Evolutionary conservation across 2,797 vertebrate species (phyloP), one percentile per base, ranked within the genome.

Genomic region (Anabacerthia variegaticeps): DNA sequence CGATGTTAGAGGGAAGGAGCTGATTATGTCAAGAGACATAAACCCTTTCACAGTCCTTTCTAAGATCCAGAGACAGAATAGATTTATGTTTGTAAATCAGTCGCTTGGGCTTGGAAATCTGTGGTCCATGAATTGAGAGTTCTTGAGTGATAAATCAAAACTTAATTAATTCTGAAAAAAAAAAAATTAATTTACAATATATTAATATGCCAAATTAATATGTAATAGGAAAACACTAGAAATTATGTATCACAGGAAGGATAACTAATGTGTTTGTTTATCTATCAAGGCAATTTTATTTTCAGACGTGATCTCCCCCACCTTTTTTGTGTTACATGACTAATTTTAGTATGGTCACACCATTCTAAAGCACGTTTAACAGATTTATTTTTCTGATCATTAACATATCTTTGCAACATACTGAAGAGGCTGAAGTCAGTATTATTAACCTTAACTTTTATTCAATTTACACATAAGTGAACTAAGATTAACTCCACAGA

Each of bases 361-460:
- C 9, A 69, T 80, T 85, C 39, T 87, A 56, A 78, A 85, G 41
- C 27, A 61, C 20, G 12, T 82, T 87, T 76, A 79, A 80, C 28
- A 91, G 26, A 65, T 62, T 74, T 66, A 30, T 78, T 93, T 95
- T 88, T 83, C 37, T 78, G 30, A 81, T 89, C 43, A 26, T 78
- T 83, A 37, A 34, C 22, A 9, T 32, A 15, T 73, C 36, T 94
- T 89, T 77, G 54, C 58, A 91, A 77, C 46, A 44, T 75, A n/a
- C 59, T 44, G 6, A 92, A 76, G 48, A 55, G 6, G 27, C 51
- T 73, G 48, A 91, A 91, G 36, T 43, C 76, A 58, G 75, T 85
- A 94, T 80, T 96, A 77, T 51, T 93, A 82, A 77, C 78, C 74
- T 85, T 81, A 79, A 89, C 36, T 89, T 92, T 72, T 72, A 72